Evolutionary conservation across 2,113 vertebrate genomes (phyloP), one percentile per base, ranked within the genome.

Genomic region (Elephas maximus): DNA sequence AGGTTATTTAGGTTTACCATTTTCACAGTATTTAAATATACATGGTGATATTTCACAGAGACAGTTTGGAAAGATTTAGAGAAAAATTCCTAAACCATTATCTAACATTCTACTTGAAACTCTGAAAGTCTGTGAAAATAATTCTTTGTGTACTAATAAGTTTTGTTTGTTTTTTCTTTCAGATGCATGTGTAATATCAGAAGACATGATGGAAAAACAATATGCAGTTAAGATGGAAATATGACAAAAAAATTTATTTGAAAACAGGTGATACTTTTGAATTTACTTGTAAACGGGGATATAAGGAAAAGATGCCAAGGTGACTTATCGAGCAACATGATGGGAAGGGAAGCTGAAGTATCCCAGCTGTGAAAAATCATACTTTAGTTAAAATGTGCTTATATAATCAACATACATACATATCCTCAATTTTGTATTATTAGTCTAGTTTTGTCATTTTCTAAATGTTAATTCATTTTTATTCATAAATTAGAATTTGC

Each of bases 201-300:
- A 48, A 82, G 67, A 95, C 45, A 63, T 6, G 0, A 85, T 97
- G 94, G 15, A n/a, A 30, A 51, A 15, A 26, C 10, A 79, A 93
- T 0, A 60, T 97, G 89, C 0, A 0, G 8, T 11, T 97, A 0
- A 63, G 0, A 2, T 93, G 91, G 92, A 28, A 0, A 51, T 0
- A 0, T 0, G 0, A 0, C 0, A 0, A n/a, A 21, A 94, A 93
- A 17, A 0, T 94, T 48, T 48, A 48, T 60, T 60, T 20, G 1
- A 1, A 0, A 74, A 28, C 88, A 28, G n/a, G 51, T 0, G 91
- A 93, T 0, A 0, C 0, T 6, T 1, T 89, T 91, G 86, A 97
- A 63, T 96, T 96, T 85, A 0, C 0, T 0, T 97, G 97, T 94
- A 73, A 53, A 86, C 0, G 0, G 33, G 26, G 78, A 8, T 92